A percentile compares a stretch with the other conserved stretches of the same genome.
Conservation (phyloP, 2,888 invertebrate species). For the Yponomeuta cagnagella region DNA sequence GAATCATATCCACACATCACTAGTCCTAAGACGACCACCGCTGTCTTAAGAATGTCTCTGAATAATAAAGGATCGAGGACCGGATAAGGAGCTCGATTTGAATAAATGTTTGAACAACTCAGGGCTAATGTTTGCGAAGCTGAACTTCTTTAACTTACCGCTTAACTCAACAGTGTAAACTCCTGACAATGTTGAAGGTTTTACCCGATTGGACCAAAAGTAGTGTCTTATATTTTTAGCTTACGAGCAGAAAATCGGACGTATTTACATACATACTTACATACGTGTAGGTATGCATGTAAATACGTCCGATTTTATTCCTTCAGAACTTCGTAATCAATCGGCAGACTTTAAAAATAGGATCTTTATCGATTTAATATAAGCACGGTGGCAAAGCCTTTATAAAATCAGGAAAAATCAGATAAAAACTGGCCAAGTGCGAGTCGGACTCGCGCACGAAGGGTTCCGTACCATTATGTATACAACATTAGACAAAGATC, state of each 20-base stretch:
- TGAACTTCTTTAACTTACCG: not conserved
- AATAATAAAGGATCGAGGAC: not conserved
- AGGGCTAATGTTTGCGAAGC: not conserved
- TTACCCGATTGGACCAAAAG: no score
- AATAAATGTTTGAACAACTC: not conserved
- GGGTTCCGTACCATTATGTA: no score
- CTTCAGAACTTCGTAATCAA: not conserved
- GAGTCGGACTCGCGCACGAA: no score
- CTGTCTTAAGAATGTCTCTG: not conserved
- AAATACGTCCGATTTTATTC: not conserved
- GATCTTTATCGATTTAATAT: not conserved
- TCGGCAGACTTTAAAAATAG: not conserved
- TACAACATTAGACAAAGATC: no score
- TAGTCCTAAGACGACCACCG: not conserved
- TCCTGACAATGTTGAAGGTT: no score
- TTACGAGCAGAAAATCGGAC: no score
- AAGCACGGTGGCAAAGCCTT: not conserved
- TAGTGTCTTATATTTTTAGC: no score
- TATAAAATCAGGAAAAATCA: not conserved
- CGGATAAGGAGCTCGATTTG: not conserved
- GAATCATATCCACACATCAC: not conserved
- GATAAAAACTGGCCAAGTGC: no score
- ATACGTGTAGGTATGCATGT: no score
- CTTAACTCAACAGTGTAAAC: not conserved
- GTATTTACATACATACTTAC: no score